Conservation (phyloP, 1,140 invertebrate species). For the Drosophila nannoptera region DNA sequence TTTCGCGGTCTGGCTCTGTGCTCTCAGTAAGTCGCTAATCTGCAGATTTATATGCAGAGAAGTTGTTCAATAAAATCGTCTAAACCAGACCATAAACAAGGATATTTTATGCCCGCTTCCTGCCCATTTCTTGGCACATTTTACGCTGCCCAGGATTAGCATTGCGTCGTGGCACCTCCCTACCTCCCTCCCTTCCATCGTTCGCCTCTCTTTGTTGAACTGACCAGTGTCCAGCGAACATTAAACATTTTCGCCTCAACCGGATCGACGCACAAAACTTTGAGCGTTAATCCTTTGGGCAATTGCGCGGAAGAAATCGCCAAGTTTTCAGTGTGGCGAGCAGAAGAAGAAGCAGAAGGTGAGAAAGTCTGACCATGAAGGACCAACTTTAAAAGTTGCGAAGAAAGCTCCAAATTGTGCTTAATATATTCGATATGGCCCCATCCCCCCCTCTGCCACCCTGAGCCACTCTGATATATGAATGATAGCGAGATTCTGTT, state of each 20-base stretch:
- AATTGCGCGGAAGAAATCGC: conserved; percentile 55
- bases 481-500: background rate
- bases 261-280: conserved; percentile 34
- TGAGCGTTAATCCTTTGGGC: conserved; percentile 39
- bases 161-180: conserved; percentile 15
- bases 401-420: no score
- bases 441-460: no score
- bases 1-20: no score
- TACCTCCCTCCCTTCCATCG: background rate
- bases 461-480: no score
- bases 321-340: background rate
- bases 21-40: conserved; percentile 64
- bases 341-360: conserved; percentile 2
- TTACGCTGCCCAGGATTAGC: conserved; percentile 61
- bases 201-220: background rate
- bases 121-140: conserved; percentile 44
- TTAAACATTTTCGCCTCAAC: conserved; percentile 28
- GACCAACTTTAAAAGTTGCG: no score
- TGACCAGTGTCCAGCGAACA: conserved; percentile 31
- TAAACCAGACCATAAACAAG: conserved; percentile 78
- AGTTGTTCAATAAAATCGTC: conserved; percentile 79
- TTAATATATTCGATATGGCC: no score
- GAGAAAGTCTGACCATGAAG: conserved; percentile 10
- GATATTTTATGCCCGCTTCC: conserved; percentile 68
- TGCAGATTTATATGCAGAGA: conserved; percentile 78